Percentiles rank a stretch among this genome's conserved stretches.
These are phyloP conservation scores for Mormyrops attenuatus DNA, from an alignment of 2,797 vertebrate genomes.

Conservation along the genomic window DNA sequence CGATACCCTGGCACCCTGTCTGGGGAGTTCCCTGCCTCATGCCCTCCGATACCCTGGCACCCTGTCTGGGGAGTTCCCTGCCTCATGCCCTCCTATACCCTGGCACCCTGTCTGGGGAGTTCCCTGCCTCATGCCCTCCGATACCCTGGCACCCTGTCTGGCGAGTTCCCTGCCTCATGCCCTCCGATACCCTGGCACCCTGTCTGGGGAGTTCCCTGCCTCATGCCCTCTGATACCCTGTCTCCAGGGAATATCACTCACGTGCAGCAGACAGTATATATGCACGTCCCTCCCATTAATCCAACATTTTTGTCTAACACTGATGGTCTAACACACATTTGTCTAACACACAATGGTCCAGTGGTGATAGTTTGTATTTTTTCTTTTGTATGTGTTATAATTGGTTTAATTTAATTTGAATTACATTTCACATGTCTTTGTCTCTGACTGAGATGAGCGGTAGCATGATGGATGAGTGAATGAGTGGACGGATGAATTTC, in stretches of 20 bases:
- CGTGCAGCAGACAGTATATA: background rate
- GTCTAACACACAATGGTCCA: too few relatives aligned
- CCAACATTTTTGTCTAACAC: background rate
- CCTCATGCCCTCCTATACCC: background rate
- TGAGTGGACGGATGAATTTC: background rate
- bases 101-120: accelerated
- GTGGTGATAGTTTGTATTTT: background rate
- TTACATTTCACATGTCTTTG: background rate
- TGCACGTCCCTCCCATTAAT: background rate
- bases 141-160: background rate
- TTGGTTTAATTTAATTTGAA: background rate
- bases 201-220: too few relatives aligned
- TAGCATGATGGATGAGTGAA: background rate
- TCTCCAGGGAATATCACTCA: background rate
- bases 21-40: background rate
- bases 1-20: background rate
- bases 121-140: background rate
- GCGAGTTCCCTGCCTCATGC: background rate
- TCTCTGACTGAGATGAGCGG: background rate
- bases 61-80: too few relatives aligned
- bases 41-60: background rate
- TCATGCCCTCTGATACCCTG: too few relatives aligned
- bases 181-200: too few relatives aligned
- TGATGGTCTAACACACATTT: too few relatives aligned
- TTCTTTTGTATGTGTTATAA: background rate